Evolutionary conservation across 2,797 vertebrate species (phyloP), one percentile per base, ranked within the genome.

Genomic region (Notolepis coatsorum): DNA sequence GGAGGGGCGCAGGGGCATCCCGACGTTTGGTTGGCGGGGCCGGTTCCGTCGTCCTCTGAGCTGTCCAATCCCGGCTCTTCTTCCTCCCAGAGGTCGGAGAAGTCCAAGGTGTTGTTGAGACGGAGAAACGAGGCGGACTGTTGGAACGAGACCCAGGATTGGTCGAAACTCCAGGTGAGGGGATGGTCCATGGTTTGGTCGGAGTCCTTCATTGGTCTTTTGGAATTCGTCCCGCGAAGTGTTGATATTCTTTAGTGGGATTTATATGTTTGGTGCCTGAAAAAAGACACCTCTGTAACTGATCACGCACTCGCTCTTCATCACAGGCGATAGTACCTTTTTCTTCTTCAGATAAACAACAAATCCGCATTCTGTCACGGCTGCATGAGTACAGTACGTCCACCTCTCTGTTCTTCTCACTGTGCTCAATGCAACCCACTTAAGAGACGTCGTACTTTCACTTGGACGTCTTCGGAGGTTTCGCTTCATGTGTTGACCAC

Each of bases 51-150:
- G 1, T 90, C 89, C 33, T 91, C 91, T 8, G 35, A 35, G 2
- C 65, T 55, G 63, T 90, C 75, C 31, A 59, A 15, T 9, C 61
- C 80, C 3, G 74, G 62, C 41, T 89, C 92, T 13, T 92, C 92
- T 7, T 94, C 93, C 9, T 93, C 93, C 89, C 91, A 92, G 28
- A 94, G 84, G 64, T 94, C 93, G 0, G 91, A 91, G 69, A 94
- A 94, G 49, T 93, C 92, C 56, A 94, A 80, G 25, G 88, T 61
- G 71, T 92, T 61, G 71, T 92, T 81, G 24, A 94, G 86, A 58
- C 84, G 79, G 12, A 94, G 91, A 33, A 23, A 68, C 1, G 83
- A 67, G 4, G 81, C 48, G 0, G 73, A 84, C 47, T 76, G 77
- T 0, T 82, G 50, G 27, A 82, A 61, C 0, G 77, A 71, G 24